Evolutionary conservation across 1,140 invertebrate species (phyloP), one percentile per base, ranked within the genome.

Genomic region (Ectropis grisescens): DNA sequence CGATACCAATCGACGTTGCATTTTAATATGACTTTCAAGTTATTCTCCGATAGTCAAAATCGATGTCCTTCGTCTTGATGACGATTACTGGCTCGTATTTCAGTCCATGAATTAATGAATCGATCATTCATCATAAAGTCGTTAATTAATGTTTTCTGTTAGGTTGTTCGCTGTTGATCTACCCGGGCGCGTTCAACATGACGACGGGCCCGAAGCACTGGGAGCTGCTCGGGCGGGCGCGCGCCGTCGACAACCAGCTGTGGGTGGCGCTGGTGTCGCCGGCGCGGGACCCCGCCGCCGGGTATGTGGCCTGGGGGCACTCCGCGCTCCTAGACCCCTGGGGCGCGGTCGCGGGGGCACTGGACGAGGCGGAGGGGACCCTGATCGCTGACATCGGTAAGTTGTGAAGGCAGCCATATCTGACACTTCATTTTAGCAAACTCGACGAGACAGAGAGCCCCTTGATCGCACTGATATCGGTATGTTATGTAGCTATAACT

Each of bases 111-210:
- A n/a, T n/a, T n/a, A n/a, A n/a, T n/a, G n/a, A n/a, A n/a, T n/a
- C n/a, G n/a, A n/a, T n/a, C n/a, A n/a, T n/a, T n/a, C n/a, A n/a
- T n/a, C n/a, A n/a, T n/a, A n/a, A n/a, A n/a, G n/a, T n/a, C n/a
- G n/a, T n/a, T n/a, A n/a, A n/a, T n/a, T n/a, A n/a, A n/a, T n/a
- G n/a, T n/a, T n/a, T n/a, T n/a, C n/a, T n/a, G n/a, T 19, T 42
- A 91, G 93, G 93, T 1, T 96, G 94, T 58, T 87, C 93, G 33
- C 78, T 96, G 53, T 67, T 97, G 9, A 80, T 98, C 6, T 97
- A 96, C 76, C 95, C 95, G n/a, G 94, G 90, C 27, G 95, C 95
- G 8, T 98, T 98, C 66, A 98, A 97, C 76, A 93, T 96, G 90
- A 97, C 93, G 7, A 98, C 96, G 1, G 96, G 96, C 0, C 95